Conservation (phyloP, 1,140 invertebrate genomes). For the Neodiprion lecontei region DNA sequence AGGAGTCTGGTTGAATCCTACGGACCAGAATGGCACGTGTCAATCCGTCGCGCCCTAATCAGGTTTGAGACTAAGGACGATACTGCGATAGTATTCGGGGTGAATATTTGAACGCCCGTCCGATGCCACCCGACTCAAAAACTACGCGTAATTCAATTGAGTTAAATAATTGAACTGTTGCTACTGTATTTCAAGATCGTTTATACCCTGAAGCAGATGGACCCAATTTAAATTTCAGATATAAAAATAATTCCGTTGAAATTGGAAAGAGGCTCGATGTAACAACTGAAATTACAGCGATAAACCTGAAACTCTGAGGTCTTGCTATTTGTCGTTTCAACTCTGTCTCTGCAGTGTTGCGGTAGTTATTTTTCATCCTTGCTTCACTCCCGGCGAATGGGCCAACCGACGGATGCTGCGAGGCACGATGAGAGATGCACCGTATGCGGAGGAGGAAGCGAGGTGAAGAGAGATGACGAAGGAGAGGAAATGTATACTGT, state of each 20-base stretch:
- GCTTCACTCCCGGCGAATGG: neutral
- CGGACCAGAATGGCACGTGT: neutral
- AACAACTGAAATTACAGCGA: too few species aligned
- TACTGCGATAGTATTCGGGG: neutral
- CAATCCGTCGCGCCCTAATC: neutral
- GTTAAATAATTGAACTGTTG: neutral
- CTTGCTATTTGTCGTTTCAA: slow-evolving; percentile 2
- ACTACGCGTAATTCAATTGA: neutral
- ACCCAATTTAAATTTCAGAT: too few species aligned
- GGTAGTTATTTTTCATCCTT: neutral
- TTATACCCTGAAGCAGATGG: too few species aligned
- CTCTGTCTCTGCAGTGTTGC: neutral
- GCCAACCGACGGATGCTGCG: neutral
- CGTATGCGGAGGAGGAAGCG: neutral
- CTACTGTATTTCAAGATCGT: too few species aligned
- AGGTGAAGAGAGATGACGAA: neutral
- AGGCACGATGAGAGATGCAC: neutral
- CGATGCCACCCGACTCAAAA: neutral
- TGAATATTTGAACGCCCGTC: neutral
- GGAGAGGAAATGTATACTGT: neutral
- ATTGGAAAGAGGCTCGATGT: too few species aligned
- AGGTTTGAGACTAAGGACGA: neutral
- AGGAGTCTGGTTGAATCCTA: neutral
- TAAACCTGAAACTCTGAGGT: too few species aligned
- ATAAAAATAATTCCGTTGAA: too few species aligned